Percentiles rank a stretch among this genome's conserved stretches.
phyloP scores from a whole-genome alignment of 2,113 vertebrate species.

The Sphaerodactylus townsendi region DNA sequence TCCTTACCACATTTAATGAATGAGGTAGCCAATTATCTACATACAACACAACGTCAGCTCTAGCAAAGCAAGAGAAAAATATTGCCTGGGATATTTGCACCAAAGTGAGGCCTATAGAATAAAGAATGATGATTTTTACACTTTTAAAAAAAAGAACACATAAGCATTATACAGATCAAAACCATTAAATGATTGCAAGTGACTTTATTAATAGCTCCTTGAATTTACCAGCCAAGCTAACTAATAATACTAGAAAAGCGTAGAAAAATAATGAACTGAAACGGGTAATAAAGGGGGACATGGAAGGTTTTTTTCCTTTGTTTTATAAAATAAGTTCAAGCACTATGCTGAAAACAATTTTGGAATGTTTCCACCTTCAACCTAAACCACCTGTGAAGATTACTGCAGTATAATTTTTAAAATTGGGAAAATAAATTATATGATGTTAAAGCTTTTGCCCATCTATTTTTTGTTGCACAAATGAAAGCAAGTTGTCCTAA shows the following conservation, averaged over 20 bases:
- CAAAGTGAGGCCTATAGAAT: neutral
- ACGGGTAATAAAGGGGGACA: too few species aligned
- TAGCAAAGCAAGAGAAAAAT: neutral
- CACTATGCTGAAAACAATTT: neutral
- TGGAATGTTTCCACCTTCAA: too few species aligned
- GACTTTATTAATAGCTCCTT: neutral
- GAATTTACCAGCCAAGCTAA: too few species aligned
- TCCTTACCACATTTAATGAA: neutral
- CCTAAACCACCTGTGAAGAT: neutral
- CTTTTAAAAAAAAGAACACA: neutral
- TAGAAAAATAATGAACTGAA: too few species aligned
- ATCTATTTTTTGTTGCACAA: neutral
- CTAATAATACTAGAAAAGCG: neutral
- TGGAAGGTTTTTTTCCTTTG: too few species aligned
- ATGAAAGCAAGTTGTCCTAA: neutral
- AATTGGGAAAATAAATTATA: neutral
- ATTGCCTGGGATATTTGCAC: neutral
- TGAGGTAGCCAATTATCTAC: constrained; percentile 1
- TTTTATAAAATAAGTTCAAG: too few species aligned
- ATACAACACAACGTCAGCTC: neutral
- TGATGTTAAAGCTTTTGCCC: neutral
- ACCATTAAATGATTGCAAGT: neutral
- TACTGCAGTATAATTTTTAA: neutral
- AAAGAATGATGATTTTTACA: neutral
- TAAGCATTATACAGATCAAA: neutral